Evolutionary conservation across 2,113 vertebrate species (phyloP).

Genomic region (Xerus inauris): DNA sequence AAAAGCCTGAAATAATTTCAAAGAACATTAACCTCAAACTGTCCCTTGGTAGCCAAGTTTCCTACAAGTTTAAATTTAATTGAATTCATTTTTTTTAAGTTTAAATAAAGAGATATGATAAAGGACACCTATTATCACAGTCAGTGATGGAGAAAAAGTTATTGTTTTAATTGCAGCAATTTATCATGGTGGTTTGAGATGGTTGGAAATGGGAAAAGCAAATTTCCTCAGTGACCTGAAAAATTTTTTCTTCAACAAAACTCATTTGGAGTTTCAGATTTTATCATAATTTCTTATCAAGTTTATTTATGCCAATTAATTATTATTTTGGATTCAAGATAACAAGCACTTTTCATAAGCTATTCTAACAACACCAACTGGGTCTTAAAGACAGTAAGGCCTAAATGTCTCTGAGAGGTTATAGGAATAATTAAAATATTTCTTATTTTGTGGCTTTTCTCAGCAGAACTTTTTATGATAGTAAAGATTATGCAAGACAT

Average conservation of each 20-base stretch:
- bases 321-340: slow-evolving; percentile 58
- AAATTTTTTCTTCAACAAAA: slow-evolving; percentile 41
- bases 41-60: slow-evolving; percentile 56
- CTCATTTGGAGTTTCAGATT: slow-evolving; percentile 54
- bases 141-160: slow-evolving; percentile 56
- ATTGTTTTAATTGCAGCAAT: slow-evolving; percentile 70
- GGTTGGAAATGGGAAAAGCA: slow-evolving; percentile 58
- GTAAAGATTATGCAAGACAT: background rate
- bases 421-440: slow-evolving; percentile 2
- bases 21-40: slow-evolving; percentile 62
- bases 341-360: slow-evolving; percentile 49
- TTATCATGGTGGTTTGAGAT: slow-evolving; percentile 44
- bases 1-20: slow-evolving; percentile 59
- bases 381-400: background rate
- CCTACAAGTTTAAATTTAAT: slow-evolving; percentile 71
- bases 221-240: slow-evolving; percentile 30
- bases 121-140: slow-evolving; percentile 68
- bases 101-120: slow-evolving; percentile 71
- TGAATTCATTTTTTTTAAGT: slow-evolving; percentile 75
- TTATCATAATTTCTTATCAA: slow-evolving; percentile 49
- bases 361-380: background rate
- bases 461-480: slow-evolving; percentile 45
- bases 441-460: slow-evolving; percentile 48
- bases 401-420: slow-evolving; percentile 16
- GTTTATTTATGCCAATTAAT: slow-evolving; percentile 41